Conservation (phyloP, 2,888 invertebrate genomes). For the Ferrisia virgata region DNA sequence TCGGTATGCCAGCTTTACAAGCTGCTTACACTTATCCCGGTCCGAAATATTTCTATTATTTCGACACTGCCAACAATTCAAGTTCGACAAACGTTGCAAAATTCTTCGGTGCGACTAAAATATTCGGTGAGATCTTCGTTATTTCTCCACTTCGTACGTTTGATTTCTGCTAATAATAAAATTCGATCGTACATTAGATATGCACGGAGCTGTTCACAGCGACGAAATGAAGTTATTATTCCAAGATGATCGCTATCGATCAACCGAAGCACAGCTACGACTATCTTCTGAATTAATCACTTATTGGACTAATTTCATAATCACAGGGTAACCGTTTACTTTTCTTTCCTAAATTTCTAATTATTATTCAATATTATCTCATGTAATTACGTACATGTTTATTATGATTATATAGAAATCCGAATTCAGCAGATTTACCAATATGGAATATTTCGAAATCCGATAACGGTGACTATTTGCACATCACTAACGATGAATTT, state of each 20-base stretch:
- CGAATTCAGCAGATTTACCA: neutral
- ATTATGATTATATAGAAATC: neutral
- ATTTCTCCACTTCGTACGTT: neutral
- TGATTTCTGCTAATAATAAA: neutral
- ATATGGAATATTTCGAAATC: neutral
- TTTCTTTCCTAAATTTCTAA: neutral
- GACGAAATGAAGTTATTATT: neutral
- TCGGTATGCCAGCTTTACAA: neutral
- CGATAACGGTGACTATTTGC: neutral
- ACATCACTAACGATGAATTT: neutral
- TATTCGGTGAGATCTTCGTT: neutral
- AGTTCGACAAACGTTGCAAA: neutral
- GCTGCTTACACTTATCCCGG: neutral
- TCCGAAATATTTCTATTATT: neutral
- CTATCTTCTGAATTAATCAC: neutral
- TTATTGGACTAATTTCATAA: neutral
- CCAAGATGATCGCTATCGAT: no score
- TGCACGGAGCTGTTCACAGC: neutral
- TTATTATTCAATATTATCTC: no score
- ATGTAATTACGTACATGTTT: no score
- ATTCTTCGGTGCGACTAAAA: neutral
- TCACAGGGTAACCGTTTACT: neutral
- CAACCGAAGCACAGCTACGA: neutral
- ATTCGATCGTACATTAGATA: neutral
- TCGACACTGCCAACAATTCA: neutral